Conservation (phyloP, 1,140 invertebrate genomes). For the Brachionus rubens region DNA sequence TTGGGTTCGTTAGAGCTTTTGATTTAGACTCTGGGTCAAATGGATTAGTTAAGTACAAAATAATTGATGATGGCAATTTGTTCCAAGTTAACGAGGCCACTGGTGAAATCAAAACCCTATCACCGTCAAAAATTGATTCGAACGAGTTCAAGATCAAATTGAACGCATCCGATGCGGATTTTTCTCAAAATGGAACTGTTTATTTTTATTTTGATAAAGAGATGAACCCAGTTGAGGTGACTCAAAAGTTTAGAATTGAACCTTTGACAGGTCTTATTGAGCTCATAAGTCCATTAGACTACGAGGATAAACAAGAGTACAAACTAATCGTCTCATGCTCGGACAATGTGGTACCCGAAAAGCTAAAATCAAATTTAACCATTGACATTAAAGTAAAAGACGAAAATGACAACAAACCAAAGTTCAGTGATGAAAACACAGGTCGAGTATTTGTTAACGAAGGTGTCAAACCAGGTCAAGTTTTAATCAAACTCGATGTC, state of each 20-base stretch:
- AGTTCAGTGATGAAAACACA: not conserved
- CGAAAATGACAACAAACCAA: slow-evolving; percentile 29
- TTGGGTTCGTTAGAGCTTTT: slow-evolving; percentile 17
- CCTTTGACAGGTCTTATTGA: slow-evolving; percentile 19
- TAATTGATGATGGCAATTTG: not conserved
- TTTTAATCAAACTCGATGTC: not conserved
- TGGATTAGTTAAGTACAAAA: slow-evolving; percentile 38
- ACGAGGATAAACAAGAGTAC: slow-evolving; percentile 19
- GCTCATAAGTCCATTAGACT: not conserved
- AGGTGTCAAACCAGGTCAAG: not conserved
- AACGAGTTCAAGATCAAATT: slow-evolving; percentile 13
- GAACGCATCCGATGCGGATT: slow-evolving; percentile 16
- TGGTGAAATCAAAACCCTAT: not conserved
- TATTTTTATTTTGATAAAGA: slow-evolving; percentile 33
- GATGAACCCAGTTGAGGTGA: not conserved
- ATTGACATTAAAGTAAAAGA: slow-evolving; percentile 20
- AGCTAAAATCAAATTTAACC: not conserved
- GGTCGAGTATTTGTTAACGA: slow-evolving; percentile 7
- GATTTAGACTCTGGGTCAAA: slow-evolving; percentile 21
- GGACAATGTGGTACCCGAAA: slow-evolving; percentile 11
- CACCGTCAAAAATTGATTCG: not conserved
- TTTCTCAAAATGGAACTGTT: slow-evolving; percentile 6
- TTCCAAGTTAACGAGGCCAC: not conserved
- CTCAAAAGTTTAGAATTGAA: slow-evolving; percentile 37
- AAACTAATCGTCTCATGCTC: slow-evolving; percentile 22